A percentile compares a stretch with the other conserved stretches of the same genome.
Evolutionary conservation across 2,888 invertebrate species (phyloP).

Genomic region (Bimastos eiseni): DNA sequence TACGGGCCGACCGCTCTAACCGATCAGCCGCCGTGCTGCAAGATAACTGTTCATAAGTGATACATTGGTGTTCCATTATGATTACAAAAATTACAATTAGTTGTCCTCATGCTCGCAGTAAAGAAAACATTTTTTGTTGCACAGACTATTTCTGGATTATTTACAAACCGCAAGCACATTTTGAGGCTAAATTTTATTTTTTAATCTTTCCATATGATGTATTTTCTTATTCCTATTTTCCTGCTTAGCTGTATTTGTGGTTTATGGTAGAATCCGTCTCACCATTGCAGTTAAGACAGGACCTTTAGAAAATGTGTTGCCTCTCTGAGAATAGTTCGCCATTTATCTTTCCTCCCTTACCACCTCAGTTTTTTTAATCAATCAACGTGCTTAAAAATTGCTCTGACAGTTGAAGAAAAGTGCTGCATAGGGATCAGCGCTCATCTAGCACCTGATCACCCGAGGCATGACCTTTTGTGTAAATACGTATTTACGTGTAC

Average conservation of each 20-base stretch:
- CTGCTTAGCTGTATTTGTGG: no score
- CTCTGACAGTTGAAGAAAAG: neutral
- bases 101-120: neutral
- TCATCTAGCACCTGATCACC: no score
- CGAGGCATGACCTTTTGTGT: neutral
- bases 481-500: neutral
- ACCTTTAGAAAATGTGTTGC: neutral
- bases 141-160: neutral
- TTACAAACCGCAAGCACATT: neutral
- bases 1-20: no score
- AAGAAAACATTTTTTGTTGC: neutral
- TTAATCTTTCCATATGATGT: neutral
- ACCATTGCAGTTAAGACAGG: neutral
- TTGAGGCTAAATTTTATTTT: neutral
- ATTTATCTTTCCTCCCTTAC: neutral
- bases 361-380: neutral
- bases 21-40: no score
- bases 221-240: no score
- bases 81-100: no score
- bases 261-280: no score
- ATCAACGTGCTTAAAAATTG: neutral
- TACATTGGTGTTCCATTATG: no score
- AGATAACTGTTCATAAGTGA: no score
- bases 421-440: neutral
- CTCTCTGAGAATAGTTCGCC: neutral